A percentile compares a stretch with the other conserved stretches of the same genome.
phyloP scores from a whole-genome alignment of 1,140 invertebrate genomes.

The Drosophila bocqueti region DNA sequence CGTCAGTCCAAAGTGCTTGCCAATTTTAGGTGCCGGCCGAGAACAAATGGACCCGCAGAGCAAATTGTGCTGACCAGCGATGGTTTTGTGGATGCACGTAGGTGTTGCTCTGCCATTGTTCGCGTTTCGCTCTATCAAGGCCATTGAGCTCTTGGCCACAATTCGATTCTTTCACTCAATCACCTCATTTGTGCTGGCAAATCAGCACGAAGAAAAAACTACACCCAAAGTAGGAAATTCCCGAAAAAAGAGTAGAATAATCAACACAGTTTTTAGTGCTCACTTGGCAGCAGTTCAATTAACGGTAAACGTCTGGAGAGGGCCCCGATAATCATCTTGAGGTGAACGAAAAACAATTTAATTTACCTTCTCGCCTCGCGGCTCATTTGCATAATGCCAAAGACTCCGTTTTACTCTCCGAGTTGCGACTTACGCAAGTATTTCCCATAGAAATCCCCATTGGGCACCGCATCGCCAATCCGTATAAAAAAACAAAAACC shows the following conservation, averaged over 20 bases:
- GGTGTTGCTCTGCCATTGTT: slow-evolving; percentile 55
- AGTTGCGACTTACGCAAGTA: slow-evolving; percentile 65
- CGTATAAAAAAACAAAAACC: slow-evolving; percentile 7
- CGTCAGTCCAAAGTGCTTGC: slow-evolving; percentile 73
- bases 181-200: slow-evolving; percentile 24
- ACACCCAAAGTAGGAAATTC: slow-evolving; percentile 17
- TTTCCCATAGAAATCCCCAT: slow-evolving; percentile 41
- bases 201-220: slow-evolving; percentile 1
- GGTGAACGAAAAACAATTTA: slow-evolving; percentile 64
- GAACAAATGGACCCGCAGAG: slow-evolving; percentile 61
- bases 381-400: slow-evolving; percentile 74
- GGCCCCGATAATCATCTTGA: slow-evolving; percentile 59
- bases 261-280: slow-evolving; percentile 48
- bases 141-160: slow-evolving; percentile 55
- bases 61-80: slow-evolving; percentile 50
- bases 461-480: slow-evolving; percentile 14
- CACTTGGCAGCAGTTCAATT: slow-evolving; percentile 58
- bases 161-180: slow-evolving; percentile 57
- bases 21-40: slow-evolving; percentile 56
- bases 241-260: slow-evolving; percentile 21
- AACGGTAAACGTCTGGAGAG: slow-evolving; percentile 67
- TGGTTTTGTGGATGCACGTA: slow-evolving; percentile 47
- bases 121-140: slow-evolving; percentile 63
- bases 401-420: slow-evolving; percentile 51
- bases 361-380: slow-evolving; percentile 58